A percentile compares a stretch with the other conserved stretches of the same genome.
Conservation (phyloP, 2,888 invertebrate genomes). For the Xylota segnis region DNA sequence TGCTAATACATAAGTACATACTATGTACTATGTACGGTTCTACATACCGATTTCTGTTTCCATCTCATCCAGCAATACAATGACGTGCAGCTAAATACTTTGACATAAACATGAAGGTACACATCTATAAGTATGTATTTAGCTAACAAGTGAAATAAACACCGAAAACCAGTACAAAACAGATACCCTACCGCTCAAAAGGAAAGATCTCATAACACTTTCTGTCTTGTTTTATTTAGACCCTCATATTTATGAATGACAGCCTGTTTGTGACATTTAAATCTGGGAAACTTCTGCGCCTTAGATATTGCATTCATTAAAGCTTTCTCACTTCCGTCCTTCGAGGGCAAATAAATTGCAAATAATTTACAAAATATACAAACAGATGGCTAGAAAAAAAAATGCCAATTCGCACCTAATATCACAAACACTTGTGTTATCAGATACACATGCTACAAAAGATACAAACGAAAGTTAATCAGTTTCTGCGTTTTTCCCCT, state of each 20-base stretch:
- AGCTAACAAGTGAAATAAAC: too few relatives aligned
- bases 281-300: constrained; percentile 23
- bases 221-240: background rate
- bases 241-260: constrained; percentile 13
- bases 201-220: background rate
- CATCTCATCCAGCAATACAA: too few relatives aligned
- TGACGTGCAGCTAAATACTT: too few relatives aligned
- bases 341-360: background rate
- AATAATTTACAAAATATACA: constrained; percentile 11
- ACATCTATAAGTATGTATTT: too few relatives aligned
- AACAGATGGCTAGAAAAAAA: constrained; percentile 40
- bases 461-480: constrained; percentile 28
- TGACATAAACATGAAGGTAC: too few relatives aligned
- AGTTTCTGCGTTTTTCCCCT: constrained; percentile 26
- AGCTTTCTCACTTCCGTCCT: background rate
- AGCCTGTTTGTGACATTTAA: background rate
- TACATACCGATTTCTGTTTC: too few relatives aligned
- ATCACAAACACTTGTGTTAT: constrained; percentile 4
- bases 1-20: too few relatives aligned
- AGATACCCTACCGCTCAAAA: background rate
- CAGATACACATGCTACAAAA: background rate
- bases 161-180: too few relatives aligned
- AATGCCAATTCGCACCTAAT: background rate
- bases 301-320: constrained; percentile 17
- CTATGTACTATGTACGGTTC: too few relatives aligned